Percentiles rank a stretch among this genome's conserved stretches.
Conservation (phyloP, 2,797 vertebrate species). For the Liparis tanakae region DNA sequence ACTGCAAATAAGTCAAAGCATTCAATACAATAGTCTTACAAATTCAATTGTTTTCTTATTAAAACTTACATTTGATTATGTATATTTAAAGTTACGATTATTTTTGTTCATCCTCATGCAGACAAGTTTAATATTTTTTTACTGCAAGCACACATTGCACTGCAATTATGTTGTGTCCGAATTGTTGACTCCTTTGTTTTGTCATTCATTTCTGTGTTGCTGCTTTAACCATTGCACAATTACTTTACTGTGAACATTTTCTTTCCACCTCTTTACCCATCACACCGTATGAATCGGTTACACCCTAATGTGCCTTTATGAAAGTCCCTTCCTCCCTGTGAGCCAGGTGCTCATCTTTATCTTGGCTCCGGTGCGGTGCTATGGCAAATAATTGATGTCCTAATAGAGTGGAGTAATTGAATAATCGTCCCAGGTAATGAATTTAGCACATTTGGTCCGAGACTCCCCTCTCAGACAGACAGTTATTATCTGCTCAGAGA, state of each 20-base stretch:
- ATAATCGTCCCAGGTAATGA: constrained; percentile 73
- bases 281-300: constrained; percentile 18
- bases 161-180: background rate
- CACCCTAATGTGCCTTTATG: constrained; percentile 15
- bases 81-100: background rate
- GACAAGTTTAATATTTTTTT: background rate
- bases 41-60: background rate
- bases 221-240: constrained; percentile 18
- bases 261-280: constrained; percentile 30
- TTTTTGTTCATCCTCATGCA: background rate
- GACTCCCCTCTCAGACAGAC: constrained; percentile 58
- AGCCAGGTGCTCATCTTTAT: constrained; percentile 37
- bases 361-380: constrained; percentile 38
- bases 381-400: constrained; percentile 56
- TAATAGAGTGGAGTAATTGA: constrained; percentile 69
- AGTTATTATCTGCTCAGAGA: constrained; percentile 65
- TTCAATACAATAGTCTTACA: background rate
- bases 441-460: constrained; percentile 71
- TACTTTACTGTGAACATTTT: constrained; percentile 19
- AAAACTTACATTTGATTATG: background rate
- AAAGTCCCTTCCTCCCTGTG: constrained; percentile 29
- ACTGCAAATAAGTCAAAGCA: background rate
- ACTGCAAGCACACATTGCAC: constrained; percentile 12
- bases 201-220: constrained; percentile 20
- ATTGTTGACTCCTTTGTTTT: constrained; percentile 21